These are phyloP conservation scores for Hololepta plana DNA, from an alignment of 2,888 invertebrate species.

Conservation along the genomic window DNA sequence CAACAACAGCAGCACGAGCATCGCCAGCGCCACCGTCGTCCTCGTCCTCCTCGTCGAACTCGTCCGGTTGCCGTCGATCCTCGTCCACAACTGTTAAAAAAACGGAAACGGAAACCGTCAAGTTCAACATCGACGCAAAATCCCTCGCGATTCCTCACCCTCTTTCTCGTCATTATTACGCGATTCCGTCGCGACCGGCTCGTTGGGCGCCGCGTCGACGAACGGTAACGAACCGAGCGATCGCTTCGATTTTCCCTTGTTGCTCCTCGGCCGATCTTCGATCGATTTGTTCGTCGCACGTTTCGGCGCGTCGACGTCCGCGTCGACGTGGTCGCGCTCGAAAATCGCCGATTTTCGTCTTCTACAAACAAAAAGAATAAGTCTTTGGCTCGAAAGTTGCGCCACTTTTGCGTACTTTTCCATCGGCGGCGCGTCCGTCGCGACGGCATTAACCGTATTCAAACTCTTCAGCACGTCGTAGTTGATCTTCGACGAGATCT, in stretches of 20 bases:
- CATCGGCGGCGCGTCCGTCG: constrained; percentile 13
- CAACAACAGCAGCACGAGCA: constrained; percentile 13
- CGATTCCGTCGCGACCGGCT: too few species aligned
- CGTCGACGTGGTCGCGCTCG: not conserved
- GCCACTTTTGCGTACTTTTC: constrained; percentile 1
- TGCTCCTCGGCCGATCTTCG: too few species aligned
- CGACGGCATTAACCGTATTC: constrained; percentile 27
- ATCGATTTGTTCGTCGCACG: too few species aligned
- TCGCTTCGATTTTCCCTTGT: too few species aligned
- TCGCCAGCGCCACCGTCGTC: constrained; percentile 24
- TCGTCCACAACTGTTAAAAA: constrained; percentile 7
- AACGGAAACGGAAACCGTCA: constrained; percentile 4
- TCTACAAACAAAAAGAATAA: not conserved
- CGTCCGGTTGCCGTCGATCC: too few species aligned
- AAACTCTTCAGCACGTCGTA: constrained; percentile 87
- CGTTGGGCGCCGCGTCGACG: too few species aligned
- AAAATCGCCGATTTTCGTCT: not conserved
- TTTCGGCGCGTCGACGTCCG: too few species aligned
- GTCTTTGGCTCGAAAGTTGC: not conserved
- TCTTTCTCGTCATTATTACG: constrained; percentile 6
- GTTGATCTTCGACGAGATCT: constrained; percentile 92
- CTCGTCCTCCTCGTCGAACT: constrained; percentile 21
- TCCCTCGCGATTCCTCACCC: constrained; percentile 1
- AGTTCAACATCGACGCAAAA: too few species aligned
- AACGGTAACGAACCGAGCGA: too few species aligned